Percentiles rank a stretch among this genome's conserved stretches.
These are phyloP conservation scores for Tiphia femorata DNA, from an alignment of 2,888 invertebrate species.

Conservation along the genomic window DNA sequence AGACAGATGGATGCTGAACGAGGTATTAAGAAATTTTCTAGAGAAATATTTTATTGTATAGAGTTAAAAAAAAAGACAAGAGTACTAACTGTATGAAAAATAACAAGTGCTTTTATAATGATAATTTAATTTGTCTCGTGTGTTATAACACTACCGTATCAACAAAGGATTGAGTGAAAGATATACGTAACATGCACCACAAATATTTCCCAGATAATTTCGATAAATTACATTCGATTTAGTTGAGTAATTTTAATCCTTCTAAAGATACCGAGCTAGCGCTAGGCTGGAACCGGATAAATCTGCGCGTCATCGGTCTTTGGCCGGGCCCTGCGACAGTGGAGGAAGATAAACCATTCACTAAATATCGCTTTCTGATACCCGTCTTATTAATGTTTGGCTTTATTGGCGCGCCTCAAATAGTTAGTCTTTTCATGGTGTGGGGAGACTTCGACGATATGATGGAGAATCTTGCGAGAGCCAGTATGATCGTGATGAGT, in stretches of 20 bases:
- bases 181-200: too few species aligned
- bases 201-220: too few species aligned
- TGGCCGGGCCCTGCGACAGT: slow-evolving; percentile 37
- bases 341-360: neutral
- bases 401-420: slow-evolving; percentile 37
- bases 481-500: slow-evolving; percentile 43
- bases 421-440: slow-evolving; percentile 33
- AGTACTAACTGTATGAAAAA: too few species aligned
- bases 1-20: neutral
- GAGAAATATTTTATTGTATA: too few species aligned
- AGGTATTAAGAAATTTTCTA: too few species aligned
- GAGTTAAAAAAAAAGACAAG: too few species aligned
- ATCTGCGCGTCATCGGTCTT: slow-evolving; percentile 39
- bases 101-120: too few species aligned
- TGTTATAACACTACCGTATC: too few species aligned
- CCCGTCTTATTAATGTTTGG: neutral
- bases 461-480: slow-evolving; percentile 42
- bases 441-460: slow-evolving; percentile 40
- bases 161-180: too few species aligned
- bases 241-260: too few species aligned
- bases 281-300: slow-evolving; percentile 38
- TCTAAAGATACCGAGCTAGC: slow-evolving; percentile 27
- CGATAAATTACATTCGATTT: too few species aligned
- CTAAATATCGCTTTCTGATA: slow-evolving; percentile 2
- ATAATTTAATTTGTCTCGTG: too few species aligned